Percentiles rank a stretch among this genome's conserved stretches.
phyloP scores from a whole-genome alignment of 2,888 invertebrate genomes.

The Papilio elwesi region DNA sequence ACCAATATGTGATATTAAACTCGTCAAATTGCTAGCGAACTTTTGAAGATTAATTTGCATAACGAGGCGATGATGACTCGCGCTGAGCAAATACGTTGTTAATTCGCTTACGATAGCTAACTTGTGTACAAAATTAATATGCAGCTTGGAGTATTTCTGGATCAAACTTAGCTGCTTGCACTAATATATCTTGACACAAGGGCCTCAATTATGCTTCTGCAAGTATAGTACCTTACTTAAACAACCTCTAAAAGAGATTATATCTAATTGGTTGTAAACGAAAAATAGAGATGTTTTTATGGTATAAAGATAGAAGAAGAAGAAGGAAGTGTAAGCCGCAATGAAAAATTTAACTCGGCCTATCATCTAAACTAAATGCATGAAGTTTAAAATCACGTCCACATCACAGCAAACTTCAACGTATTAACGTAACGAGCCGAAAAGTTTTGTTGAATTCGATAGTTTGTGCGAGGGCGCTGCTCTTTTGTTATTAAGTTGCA shows the following conservation, averaged over 20 bases:
- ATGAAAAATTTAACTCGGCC: too few relatives aligned
- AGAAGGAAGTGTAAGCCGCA: too few relatives aligned
- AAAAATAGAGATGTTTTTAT: too few relatives aligned
- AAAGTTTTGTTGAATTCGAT: not conserved
- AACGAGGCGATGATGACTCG: conserved; percentile 28
- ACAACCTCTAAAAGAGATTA: too few relatives aligned
- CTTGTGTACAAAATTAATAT: conserved; percentile 14
- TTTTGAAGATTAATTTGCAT: conserved; percentile 30
- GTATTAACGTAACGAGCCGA: too few relatives aligned
- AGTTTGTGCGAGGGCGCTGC: not conserved
- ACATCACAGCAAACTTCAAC: too few relatives aligned
- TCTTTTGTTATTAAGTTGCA: not conserved
- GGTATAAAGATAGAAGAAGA: too few relatives aligned
- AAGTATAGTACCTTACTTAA: not conserved
- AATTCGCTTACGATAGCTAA: conserved; percentile 28
- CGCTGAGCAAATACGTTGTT: conserved; percentile 26
- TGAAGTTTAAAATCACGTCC: too few relatives aligned
- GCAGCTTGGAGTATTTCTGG: not conserved
- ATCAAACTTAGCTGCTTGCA: conserved; percentile 9
- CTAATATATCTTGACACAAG: conserved; percentile 13
- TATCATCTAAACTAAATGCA: too few relatives aligned
- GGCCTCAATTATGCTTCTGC: not conserved
- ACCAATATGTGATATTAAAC: conserved; percentile 33
- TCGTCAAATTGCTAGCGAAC: conserved; percentile 19
- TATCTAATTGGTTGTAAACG: too few relatives aligned